Evolutionary conservation across 2,113 vertebrate genomes (phyloP).

Genomic region (Paracanthobrama guichenoti): DNA sequence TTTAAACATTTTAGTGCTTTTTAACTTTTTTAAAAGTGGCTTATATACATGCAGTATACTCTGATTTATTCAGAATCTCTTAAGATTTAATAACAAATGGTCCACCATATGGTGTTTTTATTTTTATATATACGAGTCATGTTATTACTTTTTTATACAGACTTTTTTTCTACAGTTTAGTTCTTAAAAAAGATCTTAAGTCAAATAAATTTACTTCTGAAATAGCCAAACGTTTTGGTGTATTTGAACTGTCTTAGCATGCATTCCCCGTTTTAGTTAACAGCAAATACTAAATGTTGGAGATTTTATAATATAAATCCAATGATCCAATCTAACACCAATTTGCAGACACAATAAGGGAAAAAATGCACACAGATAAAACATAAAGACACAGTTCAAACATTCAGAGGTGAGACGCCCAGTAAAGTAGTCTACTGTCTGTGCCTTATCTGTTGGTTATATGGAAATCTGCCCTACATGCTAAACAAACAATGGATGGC

Average conservation of each 20-base stretch:
- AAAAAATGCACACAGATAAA: not conserved
- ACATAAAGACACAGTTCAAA: not conserved
- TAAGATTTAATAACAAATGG: not conserved
- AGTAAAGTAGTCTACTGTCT: not conserved
- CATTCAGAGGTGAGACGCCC: not conserved
- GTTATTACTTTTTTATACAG: not conserved
- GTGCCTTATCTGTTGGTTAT: constrained; percentile 28
- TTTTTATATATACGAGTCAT: not conserved
- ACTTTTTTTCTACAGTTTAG: not conserved
- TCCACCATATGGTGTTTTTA: not conserved
- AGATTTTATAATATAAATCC: not conserved
- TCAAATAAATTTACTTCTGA: not conserved
- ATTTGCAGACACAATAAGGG: not conserved
- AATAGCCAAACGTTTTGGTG: not conserved
- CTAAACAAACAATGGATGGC: constrained; percentile 19
- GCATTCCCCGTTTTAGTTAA: not conserved
- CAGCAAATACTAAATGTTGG: not conserved
- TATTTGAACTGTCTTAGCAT: not conserved
- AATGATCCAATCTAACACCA: not conserved
- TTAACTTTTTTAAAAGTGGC: too few species aligned
- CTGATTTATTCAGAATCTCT: not conserved
- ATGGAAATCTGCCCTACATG: constrained; percentile 24
- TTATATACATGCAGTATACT: not conserved
- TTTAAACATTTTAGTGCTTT: not conserved
- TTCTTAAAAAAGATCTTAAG: too few species aligned